Evolutionary conservation across 1,140 invertebrate genomes (phyloP), one percentile per base, ranked within the genome.

Genomic region (Halesus radiatus): DNA sequence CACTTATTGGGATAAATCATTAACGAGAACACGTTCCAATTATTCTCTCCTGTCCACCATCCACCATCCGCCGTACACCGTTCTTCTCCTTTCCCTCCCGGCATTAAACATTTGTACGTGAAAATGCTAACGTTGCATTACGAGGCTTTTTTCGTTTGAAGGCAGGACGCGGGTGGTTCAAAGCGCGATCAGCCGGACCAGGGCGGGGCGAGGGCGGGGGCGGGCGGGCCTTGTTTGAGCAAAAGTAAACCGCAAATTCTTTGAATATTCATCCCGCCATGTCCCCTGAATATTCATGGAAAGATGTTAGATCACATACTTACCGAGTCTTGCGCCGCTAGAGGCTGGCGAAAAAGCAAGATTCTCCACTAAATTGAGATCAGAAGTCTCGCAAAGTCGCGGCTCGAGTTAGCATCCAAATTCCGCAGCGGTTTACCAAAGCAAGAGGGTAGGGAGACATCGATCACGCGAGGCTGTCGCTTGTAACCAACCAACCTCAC

Each of bases 271-370:
- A 81, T 81, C 54, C 60, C 29, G 58, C 58, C 70, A 78, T 76
- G 70, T 54, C 72, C 54, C 58, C 70, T 81, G 80, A 81, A 81
- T 81, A 81, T 81, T 81, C 80, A 81, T 81, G 70, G 29, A 81
- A 81, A 81, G 79, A 81, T 77, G 80, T 73, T 68, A 62, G 80
- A 81, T 81, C 80, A 81, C 80, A 78, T 78, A 81, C 80, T 81
- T 81, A 68, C 72, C 18, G 72, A 60, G 66, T 32, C 64, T 73
- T 76, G 78, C 22, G 45, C 53, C 68, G 79, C 32, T 20, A 23
- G 45, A 72, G 18, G 70, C 29, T 32, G 70, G 70, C 23, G 23
- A 56, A 74, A 74, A 74, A 54, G 26, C 29, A 29, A 56, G 54
- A 74, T 74, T 74, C 50, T 56, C 54, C 16, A 18, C 72, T 74